Conservation (phyloP, 2,113 vertebrate species). For the Phainopepla nitens region DNA sequence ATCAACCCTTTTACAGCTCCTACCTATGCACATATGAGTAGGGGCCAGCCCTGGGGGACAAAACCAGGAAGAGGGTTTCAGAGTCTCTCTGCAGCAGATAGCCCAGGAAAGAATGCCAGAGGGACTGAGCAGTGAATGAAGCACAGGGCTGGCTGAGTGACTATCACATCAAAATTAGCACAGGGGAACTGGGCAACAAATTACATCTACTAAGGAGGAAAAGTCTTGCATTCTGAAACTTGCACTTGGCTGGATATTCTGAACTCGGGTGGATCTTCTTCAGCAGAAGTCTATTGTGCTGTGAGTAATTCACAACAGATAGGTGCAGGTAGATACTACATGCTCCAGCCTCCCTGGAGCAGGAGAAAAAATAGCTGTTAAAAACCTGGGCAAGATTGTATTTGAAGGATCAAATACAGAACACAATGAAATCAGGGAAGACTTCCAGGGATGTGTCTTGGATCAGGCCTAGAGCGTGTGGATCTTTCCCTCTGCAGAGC, state of each 20-base stretch:
- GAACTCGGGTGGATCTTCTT: background rate
- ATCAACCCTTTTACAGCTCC: conserved; percentile 77
- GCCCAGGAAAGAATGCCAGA: background rate
- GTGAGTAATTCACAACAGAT: background rate
- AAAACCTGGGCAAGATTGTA: background rate
- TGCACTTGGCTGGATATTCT: background rate
- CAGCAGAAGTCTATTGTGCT: background rate
- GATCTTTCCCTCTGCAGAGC: background rate
- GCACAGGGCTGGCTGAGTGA: background rate
- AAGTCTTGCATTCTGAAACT: background rate
- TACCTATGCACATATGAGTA: background rate
- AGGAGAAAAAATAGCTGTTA: background rate
- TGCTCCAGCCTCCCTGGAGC: background rate
- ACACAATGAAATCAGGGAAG: background rate
- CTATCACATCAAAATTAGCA: background rate
- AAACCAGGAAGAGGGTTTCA: background rate
- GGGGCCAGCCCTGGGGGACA: background rate
- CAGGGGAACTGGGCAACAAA: background rate
- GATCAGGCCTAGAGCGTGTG: background rate
- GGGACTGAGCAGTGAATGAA: background rate
- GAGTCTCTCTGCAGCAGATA: background rate
- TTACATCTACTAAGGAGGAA: background rate
- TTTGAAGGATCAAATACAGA: background rate
- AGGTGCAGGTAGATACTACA: background rate
- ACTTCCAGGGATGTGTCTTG: background rate